phyloP scores from a whole-genome alignment of 2,888 invertebrate genomes.

The Pseudanteris insignis region DNA sequence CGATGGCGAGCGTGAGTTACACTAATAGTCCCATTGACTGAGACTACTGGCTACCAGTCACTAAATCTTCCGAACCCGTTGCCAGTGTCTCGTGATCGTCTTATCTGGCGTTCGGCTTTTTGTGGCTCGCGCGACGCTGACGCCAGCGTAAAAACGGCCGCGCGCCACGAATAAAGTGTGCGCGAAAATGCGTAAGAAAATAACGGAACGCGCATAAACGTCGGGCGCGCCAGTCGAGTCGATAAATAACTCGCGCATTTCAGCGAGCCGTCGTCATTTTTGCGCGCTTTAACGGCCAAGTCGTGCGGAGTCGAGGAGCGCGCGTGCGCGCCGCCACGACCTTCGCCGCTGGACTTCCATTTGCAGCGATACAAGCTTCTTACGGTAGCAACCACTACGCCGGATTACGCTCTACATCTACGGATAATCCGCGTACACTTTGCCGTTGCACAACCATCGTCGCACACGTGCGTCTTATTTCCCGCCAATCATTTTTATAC shows the following conservation, averaged over 20 bases:
- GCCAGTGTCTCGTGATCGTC: conserved; percentile 8
- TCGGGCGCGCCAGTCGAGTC: conserved; percentile 19
- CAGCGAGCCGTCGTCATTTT: conserved; percentile 14
- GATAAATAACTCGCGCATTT: conserved; percentile 36
- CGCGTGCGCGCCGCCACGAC: conserved; percentile 18
- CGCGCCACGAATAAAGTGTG: conserved; percentile 15
- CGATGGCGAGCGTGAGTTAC: conserved; percentile 27
- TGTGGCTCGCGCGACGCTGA: conserved; percentile 8
- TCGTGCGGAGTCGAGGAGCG: conserved; percentile 9
- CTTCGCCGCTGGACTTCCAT: conserved; percentile 27
- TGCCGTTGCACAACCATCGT: conserved; percentile 19
- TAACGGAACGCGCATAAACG: conserved; percentile 40
- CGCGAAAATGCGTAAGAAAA: conserved; percentile 39
- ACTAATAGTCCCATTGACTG: conserved; percentile 32
- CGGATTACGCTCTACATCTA: conserved; percentile 13
- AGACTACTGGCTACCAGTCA: conserved; percentile 19
- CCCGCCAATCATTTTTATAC: conserved; percentile 15
- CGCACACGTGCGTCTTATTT: conserved; percentile 10
- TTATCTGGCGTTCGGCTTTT: conserved; percentile 7
- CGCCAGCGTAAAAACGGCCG: conserved; percentile 14
- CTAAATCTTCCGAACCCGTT: conserved; percentile 32
- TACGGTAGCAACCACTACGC: conserved; percentile 20
- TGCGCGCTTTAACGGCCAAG: conserved; percentile 9
- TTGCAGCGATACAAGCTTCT: conserved; percentile 17
- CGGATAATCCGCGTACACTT: conserved; percentile 16